Evolutionary conservation across 2,797 vertebrate species (phyloP).

Genomic region (Lutjanus campechanus): DNA sequence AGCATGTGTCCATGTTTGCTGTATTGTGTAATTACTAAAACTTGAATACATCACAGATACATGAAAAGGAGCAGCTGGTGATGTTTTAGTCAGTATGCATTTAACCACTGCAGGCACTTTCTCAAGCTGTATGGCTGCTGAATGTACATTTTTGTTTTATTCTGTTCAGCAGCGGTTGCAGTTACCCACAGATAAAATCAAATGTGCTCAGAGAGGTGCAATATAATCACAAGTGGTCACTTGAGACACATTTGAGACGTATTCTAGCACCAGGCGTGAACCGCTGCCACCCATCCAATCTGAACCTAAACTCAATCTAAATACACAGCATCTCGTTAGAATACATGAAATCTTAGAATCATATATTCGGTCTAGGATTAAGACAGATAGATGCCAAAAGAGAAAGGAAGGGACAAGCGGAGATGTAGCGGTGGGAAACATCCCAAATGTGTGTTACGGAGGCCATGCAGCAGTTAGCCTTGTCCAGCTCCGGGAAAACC

Average conservation of each 20-base stretch:
- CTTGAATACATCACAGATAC: not conserved
- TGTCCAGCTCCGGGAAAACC: constrained; percentile 54
- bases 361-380: not conserved
- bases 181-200: constrained; percentile 15
- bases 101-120: not conserved
- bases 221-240: constrained; percentile 24
- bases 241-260: not conserved
- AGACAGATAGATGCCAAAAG: not conserved
- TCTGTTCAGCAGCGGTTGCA: not conserved
- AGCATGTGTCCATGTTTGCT: not conserved
- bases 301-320: not conserved
- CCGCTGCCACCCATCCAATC: not conserved
- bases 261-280: not conserved
- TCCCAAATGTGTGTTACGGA: constrained; percentile 27
- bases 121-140: not conserved
- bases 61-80: not conserved
- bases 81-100: not conserved
- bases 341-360: not conserved
- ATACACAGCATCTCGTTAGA: not conserved
- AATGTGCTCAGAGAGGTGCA: constrained; percentile 6
- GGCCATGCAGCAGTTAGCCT: constrained; percentile 51
- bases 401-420: not conserved
- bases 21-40: not conserved
- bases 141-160: not conserved
- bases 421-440: constrained; percentile 4